These are phyloP conservation scores for Silurus glanis DNA, from an alignment of 2,113 vertebrate species.

Conservation along the genomic window DNA sequence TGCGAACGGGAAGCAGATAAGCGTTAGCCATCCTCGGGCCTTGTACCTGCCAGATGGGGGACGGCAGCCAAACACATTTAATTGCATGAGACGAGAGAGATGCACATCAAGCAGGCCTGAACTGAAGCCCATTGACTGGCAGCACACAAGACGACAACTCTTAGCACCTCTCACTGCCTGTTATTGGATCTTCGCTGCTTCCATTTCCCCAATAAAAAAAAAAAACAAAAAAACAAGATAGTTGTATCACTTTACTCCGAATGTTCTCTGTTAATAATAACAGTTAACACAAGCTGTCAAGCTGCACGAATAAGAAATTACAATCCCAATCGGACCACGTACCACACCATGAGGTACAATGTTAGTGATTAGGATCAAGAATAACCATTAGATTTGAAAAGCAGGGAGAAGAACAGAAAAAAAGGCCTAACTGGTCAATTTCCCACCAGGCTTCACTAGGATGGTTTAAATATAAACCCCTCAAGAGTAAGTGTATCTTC, in stretches of 20 bases:
- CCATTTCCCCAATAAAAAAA: background rate
- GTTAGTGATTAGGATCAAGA: background rate
- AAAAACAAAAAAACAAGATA: background rate
- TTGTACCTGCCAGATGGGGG: conserved; percentile 66
- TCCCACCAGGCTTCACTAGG: no score
- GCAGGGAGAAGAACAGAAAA: background rate
- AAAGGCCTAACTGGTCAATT: background rate
- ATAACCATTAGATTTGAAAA: background rate
- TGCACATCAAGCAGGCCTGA: conserved; percentile 40
- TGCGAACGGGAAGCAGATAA: conserved; percentile 64
- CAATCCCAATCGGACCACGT: no score
- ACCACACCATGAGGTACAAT: background rate
- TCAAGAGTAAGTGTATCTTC: no score
- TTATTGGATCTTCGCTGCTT: background rate
- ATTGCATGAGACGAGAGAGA: conserved; percentile 53
- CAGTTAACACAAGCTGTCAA: background rate
- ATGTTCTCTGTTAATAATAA: background rate
- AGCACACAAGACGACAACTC: background rate
- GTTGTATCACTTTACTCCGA: background rate
- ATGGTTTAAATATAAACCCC: no score
- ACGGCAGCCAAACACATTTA: conserved; percentile 56
- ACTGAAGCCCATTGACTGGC: conserved; percentile 37
- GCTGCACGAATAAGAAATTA: background rate
- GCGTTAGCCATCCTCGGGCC: conserved; percentile 57
- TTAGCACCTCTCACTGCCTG: background rate